phyloP scores from a whole-genome alignment of 2,797 vertebrate species.

The Muscicapa striata region DNA sequence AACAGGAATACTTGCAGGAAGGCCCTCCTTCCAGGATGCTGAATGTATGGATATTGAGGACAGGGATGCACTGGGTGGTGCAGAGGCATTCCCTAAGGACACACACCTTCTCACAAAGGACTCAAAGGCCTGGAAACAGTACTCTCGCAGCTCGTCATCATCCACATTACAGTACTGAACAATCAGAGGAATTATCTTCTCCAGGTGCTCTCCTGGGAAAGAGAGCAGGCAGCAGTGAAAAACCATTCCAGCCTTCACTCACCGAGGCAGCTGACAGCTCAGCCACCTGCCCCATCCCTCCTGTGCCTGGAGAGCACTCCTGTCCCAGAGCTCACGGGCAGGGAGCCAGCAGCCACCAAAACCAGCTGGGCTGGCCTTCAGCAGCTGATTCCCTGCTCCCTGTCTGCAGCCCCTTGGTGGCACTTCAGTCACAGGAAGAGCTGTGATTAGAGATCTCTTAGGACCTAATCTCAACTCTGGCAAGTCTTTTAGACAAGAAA shows the following conservation, averaged over 20 bases:
- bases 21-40: background rate
- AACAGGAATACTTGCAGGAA: background rate
- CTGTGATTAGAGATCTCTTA: background rate
- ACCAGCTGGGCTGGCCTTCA: background rate
- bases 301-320: background rate
- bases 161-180: conserved; percentile 88
- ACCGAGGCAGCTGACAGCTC: background rate
- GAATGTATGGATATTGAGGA: background rate
- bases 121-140: conserved; percentile 94
- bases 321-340: background rate
- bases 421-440: background rate
- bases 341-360: background rate
- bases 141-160: conserved; percentile 92
- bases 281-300: background rate
- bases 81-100: background rate
- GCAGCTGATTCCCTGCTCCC: background rate
- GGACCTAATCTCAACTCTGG: background rate
- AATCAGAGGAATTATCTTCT: conserved; percentile 89
- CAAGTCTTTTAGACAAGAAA: background rate
- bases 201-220: conserved; percentile 86
- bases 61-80: background rate
- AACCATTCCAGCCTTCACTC: background rate
- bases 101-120: conserved; percentile 90
- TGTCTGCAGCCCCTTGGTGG: background rate
- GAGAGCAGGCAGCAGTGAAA: background rate